phyloP scores from a whole-genome alignment of 2,797 vertebrate genomes.

The Intellagama lesueurii region DNA sequence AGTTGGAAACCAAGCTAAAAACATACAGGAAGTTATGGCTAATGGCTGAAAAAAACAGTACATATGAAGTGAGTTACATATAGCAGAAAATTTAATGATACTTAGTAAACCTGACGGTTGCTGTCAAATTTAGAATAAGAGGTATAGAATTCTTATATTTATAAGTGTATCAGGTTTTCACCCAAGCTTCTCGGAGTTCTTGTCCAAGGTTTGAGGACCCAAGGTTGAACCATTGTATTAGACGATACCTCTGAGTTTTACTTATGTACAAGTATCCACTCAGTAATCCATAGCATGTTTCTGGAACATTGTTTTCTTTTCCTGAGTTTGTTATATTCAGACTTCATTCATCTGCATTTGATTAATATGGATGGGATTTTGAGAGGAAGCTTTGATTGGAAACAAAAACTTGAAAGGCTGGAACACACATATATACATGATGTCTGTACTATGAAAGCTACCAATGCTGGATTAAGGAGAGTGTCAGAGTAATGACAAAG shows the following conservation, averaged over 20 bases:
- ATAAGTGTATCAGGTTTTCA: background rate
- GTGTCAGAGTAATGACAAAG: background rate
- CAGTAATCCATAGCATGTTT: background rate
- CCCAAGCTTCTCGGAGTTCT: no score
- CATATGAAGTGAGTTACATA: background rate
- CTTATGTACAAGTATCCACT: background rate
- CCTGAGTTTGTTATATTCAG: background rate
- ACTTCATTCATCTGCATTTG: background rate
- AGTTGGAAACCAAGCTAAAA: background rate
- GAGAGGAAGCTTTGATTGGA: background rate
- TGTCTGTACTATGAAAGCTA: background rate
- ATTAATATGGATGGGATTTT: background rate
- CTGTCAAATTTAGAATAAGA: background rate
- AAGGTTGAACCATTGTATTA: background rate
- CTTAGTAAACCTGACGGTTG: background rate
- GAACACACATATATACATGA: background rate
- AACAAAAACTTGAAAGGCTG: background rate
- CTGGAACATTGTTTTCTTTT: background rate
- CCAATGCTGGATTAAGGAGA: background rate
- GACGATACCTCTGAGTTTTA: background rate
- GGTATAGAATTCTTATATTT: background rate
- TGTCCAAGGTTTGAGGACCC: no score
- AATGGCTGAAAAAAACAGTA: background rate
- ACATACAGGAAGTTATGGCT: background rate
- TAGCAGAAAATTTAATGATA: background rate